phyloP scores from a whole-genome alignment of 1,140 invertebrate genomes.

The Ceratosolen solmsi region DNA sequence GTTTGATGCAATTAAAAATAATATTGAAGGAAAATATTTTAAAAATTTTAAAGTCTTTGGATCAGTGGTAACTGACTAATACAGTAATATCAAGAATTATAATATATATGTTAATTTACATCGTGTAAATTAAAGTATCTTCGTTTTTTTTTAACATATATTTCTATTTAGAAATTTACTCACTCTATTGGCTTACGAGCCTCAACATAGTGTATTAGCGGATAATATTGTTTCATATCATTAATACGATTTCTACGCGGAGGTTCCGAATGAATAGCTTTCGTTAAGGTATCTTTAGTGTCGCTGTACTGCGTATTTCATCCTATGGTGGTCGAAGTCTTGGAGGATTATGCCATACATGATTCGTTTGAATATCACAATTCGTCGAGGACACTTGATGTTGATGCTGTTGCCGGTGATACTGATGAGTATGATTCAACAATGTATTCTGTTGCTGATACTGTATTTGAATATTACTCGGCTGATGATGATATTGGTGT shows the following conservation, averaged over 20 bases:
- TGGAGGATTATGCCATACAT: slow-evolving; percentile 66
- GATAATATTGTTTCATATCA: not conserved
- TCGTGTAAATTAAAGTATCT: slow-evolving; percentile 39
- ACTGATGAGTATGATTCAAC: slow-evolving; percentile 46
- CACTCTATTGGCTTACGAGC: not conserved
- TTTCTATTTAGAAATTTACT: not conserved
- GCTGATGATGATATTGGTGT: slow-evolving; percentile 29
- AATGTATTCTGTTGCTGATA: slow-evolving; percentile 43
- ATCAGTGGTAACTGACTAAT: slow-evolving; percentile 40
- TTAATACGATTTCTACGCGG: not conserved
- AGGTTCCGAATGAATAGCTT: slow-evolving; percentile 62
- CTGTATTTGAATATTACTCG: slow-evolving; percentile 42
- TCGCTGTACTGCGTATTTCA: slow-evolving; percentile 60
- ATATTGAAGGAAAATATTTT: slow-evolving; percentile 48
- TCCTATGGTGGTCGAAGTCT: slow-evolving; percentile 72
- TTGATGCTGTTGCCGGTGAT: slow-evolving; percentile 54
- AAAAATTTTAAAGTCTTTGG: slow-evolving; percentile 46
- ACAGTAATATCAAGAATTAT: slow-evolving; percentile 42
- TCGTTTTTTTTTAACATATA: slow-evolving; percentile 22
- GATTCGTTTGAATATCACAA: slow-evolving; percentile 29
- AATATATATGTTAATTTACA: slow-evolving; percentile 47
- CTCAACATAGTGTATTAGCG: not conserved
- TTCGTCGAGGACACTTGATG: slow-evolving; percentile 11
- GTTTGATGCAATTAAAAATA: slow-evolving; percentile 52
- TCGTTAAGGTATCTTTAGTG: slow-evolving; percentile 72